Conservation (phyloP, 2,113 vertebrate genomes). For the Mobula birostris region DNA sequence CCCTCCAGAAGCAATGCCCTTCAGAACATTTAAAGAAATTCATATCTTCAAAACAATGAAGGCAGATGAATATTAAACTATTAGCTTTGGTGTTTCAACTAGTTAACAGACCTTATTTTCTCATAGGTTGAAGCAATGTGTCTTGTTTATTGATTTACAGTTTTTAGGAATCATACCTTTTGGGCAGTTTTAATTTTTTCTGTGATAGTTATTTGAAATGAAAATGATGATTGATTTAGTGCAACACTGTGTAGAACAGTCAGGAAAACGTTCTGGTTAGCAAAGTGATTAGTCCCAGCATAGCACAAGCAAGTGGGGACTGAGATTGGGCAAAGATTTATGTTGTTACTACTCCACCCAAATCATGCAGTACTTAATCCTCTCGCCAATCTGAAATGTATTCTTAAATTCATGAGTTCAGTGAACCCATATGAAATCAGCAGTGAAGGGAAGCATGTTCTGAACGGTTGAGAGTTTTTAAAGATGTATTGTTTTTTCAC, state of each 20-base stretch:
- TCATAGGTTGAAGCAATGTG: not conserved
- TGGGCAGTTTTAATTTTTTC: not conserved
- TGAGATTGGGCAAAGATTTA: not conserved
- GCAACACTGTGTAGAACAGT: not conserved
- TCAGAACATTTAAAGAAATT: not conserved
- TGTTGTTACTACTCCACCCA: not conserved
- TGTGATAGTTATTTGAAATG: not conserved
- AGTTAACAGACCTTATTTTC: not conserved
- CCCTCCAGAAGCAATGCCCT: not conserved
- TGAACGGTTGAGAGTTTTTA: not conserved
- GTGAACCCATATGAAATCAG: not conserved
- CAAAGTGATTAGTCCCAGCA: not conserved
- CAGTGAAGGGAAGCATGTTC: not conserved
- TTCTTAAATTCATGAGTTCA: not conserved
- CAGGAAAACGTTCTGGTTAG: not conserved
- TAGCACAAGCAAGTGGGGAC: not conserved
- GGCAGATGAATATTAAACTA: slow-evolving; percentile 6
- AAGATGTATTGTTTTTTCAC: not conserved
- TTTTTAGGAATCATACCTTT: not conserved
- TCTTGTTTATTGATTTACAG: not conserved
- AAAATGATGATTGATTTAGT: not conserved
- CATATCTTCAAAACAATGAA: not conserved
- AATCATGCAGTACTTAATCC: not conserved
- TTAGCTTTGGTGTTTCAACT: not conserved
- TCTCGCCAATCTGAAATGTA: not conserved